Evolutionary conservation across 2,113 vertebrate species (phyloP), one percentile per base, ranked within the genome.

Genomic region (Lagopus muta): DNA sequence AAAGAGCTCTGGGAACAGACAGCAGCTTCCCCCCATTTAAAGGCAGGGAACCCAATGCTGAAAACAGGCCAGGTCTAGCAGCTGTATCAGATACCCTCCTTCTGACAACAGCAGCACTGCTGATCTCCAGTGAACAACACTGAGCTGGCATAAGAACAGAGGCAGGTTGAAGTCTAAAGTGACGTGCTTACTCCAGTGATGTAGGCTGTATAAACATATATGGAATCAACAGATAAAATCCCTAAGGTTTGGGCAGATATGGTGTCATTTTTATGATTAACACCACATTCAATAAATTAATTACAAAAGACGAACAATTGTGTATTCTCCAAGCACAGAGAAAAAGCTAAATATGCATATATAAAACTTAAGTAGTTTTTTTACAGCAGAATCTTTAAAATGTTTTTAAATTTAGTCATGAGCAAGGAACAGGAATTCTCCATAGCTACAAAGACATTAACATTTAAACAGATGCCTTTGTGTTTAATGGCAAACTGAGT

Each of bases 391-490:
- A 65, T 34, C 48, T 70, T 83, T 71, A 71, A 79, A 71, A 75
- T 19, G 32, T 19, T 90, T 86, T 83, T 61, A 40, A 71, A 71
- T 65, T 79, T 61, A 66, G 24, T 83, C 83, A 66, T 17, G 30
- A 83, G 67, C 32, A 71, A 71, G 57, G 62, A 87, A 61, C 57
- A 61, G 67, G 50, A 83, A 52, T 71, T 87, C 93, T 92, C 78
- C 86, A 83, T 80, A 90, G 82, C 61, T 79, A 75, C 90, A 66
- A 55, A 87, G 50, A 75, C 47, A 78, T 19, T 42, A 82, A 22
- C 86, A 75, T 83, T 90, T 80, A 71, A 86, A 87, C 62, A 87
- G 77, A 79, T 80, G 45, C 50, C 62, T 55, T 61, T 27, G 60
- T 64, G 64, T 42, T 87, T 55, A 12, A 32, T 34, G 62, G 73